phyloP scores from a whole-genome alignment of 2,113 vertebrate genomes.

The Solenodon paradoxus region DNA sequence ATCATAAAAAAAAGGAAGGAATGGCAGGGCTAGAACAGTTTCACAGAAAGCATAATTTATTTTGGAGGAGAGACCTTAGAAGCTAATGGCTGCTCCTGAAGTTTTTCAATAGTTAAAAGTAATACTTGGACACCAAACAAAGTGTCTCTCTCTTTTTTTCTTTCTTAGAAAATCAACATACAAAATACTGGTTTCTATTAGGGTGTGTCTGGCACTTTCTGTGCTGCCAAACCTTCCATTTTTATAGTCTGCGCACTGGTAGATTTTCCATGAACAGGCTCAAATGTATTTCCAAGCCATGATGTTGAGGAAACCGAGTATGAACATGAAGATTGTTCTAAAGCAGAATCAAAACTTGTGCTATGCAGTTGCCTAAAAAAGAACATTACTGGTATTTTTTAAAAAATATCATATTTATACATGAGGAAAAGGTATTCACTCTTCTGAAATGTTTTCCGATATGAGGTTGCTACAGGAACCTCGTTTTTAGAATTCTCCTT shows the following conservation, averaged over 20 bases:
- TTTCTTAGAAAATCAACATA: conserved; percentile 29
- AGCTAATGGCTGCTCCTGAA: conserved; percentile 31
- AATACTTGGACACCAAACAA: conserved; percentile 25
- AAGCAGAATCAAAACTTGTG: conserved; percentile 28
- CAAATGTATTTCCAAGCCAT: conserved; percentile 57
- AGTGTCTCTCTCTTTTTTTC: background rate
- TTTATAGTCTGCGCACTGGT: conserved; percentile 60
- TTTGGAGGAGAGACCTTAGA: conserved; percentile 47
- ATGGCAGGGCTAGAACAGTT: background rate
- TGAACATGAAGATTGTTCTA: conserved; percentile 46
- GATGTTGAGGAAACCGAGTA: conserved; percentile 39
- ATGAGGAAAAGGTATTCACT: conserved; percentile 1
- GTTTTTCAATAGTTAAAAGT: conserved; percentile 60
- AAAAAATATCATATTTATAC: conserved; percentile 25
- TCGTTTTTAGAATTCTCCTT: conserved; percentile 59
- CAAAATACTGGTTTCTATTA: conserved; percentile 57
- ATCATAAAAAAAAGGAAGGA: too few species aligned
- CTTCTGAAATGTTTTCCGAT: conserved; percentile 44
- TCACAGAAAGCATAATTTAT: conserved; percentile 51
- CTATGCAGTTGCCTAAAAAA: conserved; percentile 28
- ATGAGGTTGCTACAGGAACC: conserved; percentile 60
- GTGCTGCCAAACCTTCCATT: conserved; percentile 48
- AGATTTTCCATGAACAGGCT: conserved; percentile 71
- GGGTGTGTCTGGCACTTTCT: conserved; percentile 60
- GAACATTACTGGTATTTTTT: conserved; percentile 55